A percentile compares a stretch with the other conserved stretches of the same genome.
phyloP scores from a whole-genome alignment of 2,888 invertebrate genomes.

The Diloba caeruleocephala region DNA sequence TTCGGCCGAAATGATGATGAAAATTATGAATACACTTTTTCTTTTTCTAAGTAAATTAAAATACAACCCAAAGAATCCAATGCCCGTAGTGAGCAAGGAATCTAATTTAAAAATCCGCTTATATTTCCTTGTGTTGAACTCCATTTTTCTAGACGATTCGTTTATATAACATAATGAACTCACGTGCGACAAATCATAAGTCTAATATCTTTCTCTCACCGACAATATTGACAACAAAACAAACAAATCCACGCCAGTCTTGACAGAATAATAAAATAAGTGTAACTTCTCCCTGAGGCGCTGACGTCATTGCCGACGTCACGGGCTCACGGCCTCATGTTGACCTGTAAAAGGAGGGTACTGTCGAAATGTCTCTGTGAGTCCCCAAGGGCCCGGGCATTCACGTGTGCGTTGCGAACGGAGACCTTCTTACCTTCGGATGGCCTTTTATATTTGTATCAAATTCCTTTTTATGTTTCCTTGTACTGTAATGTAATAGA shows the following conservation, averaged over 20 bases:
- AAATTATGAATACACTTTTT: too few species aligned
- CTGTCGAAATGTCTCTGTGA: constrained; percentile 29
- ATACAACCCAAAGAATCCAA: neutral
- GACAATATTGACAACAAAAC: constrained; percentile 1
- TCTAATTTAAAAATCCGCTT: neutral
- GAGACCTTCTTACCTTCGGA: neutral
- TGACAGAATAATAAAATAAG: constrained; percentile 25
- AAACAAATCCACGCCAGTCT: constrained; percentile 11
- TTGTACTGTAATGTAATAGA: neutral
- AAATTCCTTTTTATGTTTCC: neutral
- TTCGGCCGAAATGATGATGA: too few species aligned
- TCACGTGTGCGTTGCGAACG: constrained; percentile 1
- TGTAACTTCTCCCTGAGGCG: constrained; percentile 21
- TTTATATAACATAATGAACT: neutral
- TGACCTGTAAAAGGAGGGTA: constrained; percentile 43
- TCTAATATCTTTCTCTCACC: neutral
- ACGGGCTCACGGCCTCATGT: constrained; percentile 46
- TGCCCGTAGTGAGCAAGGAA: neutral
- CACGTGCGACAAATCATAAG: too few species aligned
- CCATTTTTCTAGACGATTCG: neutral
- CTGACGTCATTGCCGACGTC: constrained; percentile 50
- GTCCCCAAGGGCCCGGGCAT: constrained; percentile 22
- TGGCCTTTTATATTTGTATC: constrained; percentile 12
- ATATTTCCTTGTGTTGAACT: neutral
- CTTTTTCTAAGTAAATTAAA: too few species aligned